These are phyloP conservation scores for Hydrolagus colliei DNA, from an alignment of 2,797 vertebrate species.

Conservation along the genomic window DNA sequence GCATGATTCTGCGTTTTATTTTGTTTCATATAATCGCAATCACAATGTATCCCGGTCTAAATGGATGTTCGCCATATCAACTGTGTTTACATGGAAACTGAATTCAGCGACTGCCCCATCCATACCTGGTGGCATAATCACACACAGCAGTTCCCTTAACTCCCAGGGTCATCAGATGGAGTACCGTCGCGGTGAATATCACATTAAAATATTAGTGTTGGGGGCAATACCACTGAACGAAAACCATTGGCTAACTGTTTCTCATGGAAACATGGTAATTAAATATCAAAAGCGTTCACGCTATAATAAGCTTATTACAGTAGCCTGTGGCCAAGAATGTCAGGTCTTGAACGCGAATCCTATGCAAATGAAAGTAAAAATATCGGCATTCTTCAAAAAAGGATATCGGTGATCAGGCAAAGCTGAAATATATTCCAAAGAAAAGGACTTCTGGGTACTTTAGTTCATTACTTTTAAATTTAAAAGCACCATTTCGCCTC, in stretches of 20 bases:
- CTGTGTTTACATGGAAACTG: background rate
- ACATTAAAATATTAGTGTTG: background rate
- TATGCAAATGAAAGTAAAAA: background rate
- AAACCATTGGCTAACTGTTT: background rate
- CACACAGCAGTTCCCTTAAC: background rate
- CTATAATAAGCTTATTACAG: slow-evolving; percentile 42
- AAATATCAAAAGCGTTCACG: slow-evolving; percentile 40
- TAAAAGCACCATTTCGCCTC: background rate
- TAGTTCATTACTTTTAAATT: background rate
- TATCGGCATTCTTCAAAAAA: background rate
- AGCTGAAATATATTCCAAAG: background rate
- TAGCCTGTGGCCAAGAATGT: slow-evolving; percentile 38
- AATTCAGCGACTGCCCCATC: no score
- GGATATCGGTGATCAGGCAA: background rate
- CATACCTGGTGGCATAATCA: background rate
- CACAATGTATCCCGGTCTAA: background rate
- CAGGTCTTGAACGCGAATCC: background rate
- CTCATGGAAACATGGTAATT: slow-evolving; percentile 35
- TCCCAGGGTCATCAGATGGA: background rate
- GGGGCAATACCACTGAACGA: background rate
- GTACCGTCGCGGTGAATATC: background rate
- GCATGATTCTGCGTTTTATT: background rate
- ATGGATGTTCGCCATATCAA: background rate
- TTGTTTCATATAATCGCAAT: background rate
- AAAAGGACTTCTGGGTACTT: background rate